These are phyloP conservation scores for Tinamus guttatus DNA, from an alignment of 2,113 vertebrate genomes.

Conservation along the genomic window DNA sequence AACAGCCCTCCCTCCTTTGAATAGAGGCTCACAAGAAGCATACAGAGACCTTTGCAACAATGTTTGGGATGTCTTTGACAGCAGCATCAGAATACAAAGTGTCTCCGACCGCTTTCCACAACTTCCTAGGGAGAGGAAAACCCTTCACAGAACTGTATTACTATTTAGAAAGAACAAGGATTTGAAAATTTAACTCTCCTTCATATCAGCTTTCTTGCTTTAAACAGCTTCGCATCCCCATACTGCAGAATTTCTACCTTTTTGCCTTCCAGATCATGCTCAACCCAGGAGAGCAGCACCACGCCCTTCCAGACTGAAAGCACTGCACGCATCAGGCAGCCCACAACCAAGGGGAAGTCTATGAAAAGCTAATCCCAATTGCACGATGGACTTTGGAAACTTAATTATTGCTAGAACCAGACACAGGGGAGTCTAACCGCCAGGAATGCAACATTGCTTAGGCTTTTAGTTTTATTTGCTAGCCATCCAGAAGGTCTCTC, in stretches of 20 bases:
- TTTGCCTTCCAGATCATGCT: not conserved
- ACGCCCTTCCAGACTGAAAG: not conserved
- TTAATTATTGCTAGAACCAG: not conserved
- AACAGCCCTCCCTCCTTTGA: not conserved
- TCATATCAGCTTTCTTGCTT: not conserved
- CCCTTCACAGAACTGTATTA: not conserved
- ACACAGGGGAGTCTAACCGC: not conserved
- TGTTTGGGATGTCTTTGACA: not conserved
- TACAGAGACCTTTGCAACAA: not conserved
- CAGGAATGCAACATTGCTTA: not conserved
- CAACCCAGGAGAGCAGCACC: not conserved
- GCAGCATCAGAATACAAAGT: not conserved
- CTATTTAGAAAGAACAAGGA: not conserved
- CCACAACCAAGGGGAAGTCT: not conserved
- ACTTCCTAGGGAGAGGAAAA: not conserved
- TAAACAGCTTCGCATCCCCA: not conserved
- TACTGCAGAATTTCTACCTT: not conserved
- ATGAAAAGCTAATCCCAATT: not conserved
- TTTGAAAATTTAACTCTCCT: not conserved
- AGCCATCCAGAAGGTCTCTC: not conserved
- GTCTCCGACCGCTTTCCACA: not conserved
- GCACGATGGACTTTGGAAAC: not conserved
- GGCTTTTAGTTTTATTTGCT: not conserved
- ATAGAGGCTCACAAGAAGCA: not conserved
- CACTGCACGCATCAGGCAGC: too few relatives aligned